Evolutionary conservation across 2,797 vertebrate genomes (phyloP), one percentile per base, ranked within the genome.

Genomic region (Lepilemur ruficaudatus): DNA sequence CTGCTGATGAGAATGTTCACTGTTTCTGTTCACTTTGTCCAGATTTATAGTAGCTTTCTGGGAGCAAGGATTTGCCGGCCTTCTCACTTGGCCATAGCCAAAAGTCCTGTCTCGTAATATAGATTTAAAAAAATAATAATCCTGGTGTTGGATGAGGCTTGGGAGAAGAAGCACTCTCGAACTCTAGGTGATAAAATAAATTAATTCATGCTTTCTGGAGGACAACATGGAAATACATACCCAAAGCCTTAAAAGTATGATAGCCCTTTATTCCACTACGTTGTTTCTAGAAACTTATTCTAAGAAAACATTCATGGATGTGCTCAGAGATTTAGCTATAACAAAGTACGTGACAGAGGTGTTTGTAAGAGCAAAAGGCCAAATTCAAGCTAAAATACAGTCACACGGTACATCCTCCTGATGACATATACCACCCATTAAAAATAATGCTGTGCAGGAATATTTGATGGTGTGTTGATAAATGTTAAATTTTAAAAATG

Each of bases 1-100:
- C 11, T 17, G 13, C 25, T 55, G 63, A 1, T 93, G 5, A 84
- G 8, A 91, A 83, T 50, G 30, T 9, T 84, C 81, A 75, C 30
- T 67, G 52, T 22, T 81, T 82, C 70, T 94, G 86, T 17, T 95
- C 57, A 35, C 38, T 91, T 70, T 89, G 61, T 79, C 79, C 69
- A 70, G 79, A 86, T 81, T 52, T 85, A 93, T 9, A 86, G 86
- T 32, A 89, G 92, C 46, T 89, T 94, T 93, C 69, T 7, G 35
- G 52, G 14, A 46, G 13, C 92, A 25, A 89, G 46, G 22, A 84
- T 65, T 50, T 91, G 32, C 80, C 17, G n/a, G 8, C 41, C 57
- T 97, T 67, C 38, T 65, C 55, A 43, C 50, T 59, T 46, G 79
- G 10, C 70, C n/a, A 70, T 17, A 79, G 46, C 43, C 83, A 90